Evolutionary conservation across 2,888 invertebrate species (phyloP).

Genomic region (Julus scandinavius): DNA sequence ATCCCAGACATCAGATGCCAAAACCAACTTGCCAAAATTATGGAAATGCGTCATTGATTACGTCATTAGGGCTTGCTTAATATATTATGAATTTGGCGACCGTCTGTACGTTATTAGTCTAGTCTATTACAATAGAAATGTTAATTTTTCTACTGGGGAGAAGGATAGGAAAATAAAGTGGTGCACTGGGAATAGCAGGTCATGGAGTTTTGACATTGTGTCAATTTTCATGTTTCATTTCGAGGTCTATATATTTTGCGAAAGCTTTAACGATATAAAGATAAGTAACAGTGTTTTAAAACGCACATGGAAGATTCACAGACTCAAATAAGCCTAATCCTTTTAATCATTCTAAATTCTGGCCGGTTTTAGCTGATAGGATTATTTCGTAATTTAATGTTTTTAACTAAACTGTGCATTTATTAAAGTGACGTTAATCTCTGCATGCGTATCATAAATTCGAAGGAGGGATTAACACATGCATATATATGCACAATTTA

Average conservation of each 20-base stretch:
- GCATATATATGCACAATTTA: neutral
- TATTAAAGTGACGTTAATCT: neutral
- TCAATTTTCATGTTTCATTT: neutral
- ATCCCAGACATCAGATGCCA: slow-evolving; percentile 17
- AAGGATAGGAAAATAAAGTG: neutral
- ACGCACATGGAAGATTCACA: neutral
- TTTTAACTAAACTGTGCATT: neutral
- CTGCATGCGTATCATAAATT: neutral
- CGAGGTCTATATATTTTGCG: no score
- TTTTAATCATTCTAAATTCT: neutral
- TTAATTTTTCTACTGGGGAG: neutral
- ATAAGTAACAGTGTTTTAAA: no score
- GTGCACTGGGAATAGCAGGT: neutral
- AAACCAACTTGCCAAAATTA: slow-evolving; percentile 17
- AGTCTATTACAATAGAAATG: neutral
- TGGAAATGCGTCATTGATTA: neutral
- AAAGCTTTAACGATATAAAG: no score
- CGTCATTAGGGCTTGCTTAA: neutral
- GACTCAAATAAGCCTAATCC: neutral
- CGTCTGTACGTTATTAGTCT: neutral
- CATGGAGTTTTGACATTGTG: neutral
- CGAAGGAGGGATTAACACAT: neutral
- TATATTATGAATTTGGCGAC: slow-evolving; percentile 4
- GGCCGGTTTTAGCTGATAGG: neutral
- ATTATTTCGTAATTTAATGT: neutral